Conservation (phyloP, 2,888 invertebrate species). For the Drosophila setosimentum region DNA sequence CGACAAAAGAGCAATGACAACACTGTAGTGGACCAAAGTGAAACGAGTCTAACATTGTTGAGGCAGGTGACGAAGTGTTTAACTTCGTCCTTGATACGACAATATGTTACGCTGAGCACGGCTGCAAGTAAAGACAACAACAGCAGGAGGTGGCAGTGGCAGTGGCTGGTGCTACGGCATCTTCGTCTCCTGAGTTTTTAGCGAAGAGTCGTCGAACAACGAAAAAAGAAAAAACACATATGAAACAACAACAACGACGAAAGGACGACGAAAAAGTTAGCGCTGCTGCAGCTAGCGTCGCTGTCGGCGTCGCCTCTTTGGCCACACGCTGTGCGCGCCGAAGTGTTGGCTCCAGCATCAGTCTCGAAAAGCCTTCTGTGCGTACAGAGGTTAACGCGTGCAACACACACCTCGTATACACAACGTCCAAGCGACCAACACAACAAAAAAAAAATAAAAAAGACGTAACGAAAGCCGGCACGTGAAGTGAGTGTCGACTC, state of each 20-base stretch:
- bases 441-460: conserved; percentile 11
- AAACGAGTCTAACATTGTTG: conserved; percentile 38
- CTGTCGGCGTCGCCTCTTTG: conserved; percentile 15
- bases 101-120: conserved; percentile 68
- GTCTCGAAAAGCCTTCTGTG: conserved; percentile 79
- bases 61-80: conserved; percentile 71
- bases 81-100: conserved; percentile 81
- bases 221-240: background rate
- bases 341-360: conserved; percentile 60
- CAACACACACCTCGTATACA: conserved; percentile 68
- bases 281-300: conserved; percentile 34
- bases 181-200: conserved; percentile 57
- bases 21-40: conserved; percentile 4
- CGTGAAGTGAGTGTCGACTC: conserved; percentile 56
- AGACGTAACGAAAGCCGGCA: conserved; percentile 46
- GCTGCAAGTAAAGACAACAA: conserved; percentile 30
- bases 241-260: conserved; percentile 11
- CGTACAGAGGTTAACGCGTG: conserved; percentile 76
- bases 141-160: conserved; percentile 11
- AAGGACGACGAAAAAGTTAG: conserved; percentile 25
- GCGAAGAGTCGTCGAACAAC: conserved; percentile 51
- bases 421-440: conserved; percentile 42
- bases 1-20: conserved; percentile 63
- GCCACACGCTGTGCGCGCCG: conserved; percentile 48
- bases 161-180: conserved; percentile 39